Evolutionary conservation across 2,888 invertebrate species (phyloP), one percentile per base, ranked within the genome.

Genomic region (Scaptomyza reducta): DNA sequence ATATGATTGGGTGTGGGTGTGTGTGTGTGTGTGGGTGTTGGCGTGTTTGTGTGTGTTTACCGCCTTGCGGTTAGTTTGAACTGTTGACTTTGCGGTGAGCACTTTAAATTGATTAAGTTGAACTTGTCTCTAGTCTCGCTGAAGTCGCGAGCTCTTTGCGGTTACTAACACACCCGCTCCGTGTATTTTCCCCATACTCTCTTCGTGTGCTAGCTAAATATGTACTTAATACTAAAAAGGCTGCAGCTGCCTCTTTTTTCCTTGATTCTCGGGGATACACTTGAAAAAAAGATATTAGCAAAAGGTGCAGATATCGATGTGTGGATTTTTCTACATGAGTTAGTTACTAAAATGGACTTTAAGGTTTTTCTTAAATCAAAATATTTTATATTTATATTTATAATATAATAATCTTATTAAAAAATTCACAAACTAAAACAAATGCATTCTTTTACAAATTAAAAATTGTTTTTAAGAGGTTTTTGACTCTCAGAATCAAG

Each of bases 21-120:
- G 31, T 44, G 41, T 22, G 14, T 22, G 13, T 22, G 35, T 14
- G 42, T 47, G 59, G 6, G 41, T 25, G 38, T 38, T 9, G 14
- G 47, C 29, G 55, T 18, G 74, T 57, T 45, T 25, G 57, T 41
- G 54, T 47, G 60, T 70, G 66, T 57, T 82, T 71, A 68, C 87
- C 70, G 61, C 55, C 65, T 70, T 81, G 82, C 69, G 82, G 82
- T 82, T 85, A 81, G 86, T 82, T 82, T 88, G 88, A 82, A 85
- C 88, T 82, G 82, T 82, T 82, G 82, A 82, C 82, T 85, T 73
- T 82, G 82, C 64, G 88, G 82, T 76, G 54, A 79, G 83, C 88
- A 87, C 83, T 82, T 82, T 82, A 82, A 82, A 87, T 82, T 82
- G 88, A 82, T 82, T 87, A 87, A 87, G 88, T 85, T 87, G 73